Percentiles rank a stretch among this genome's conserved stretches.
Conservation (phyloP, 2,113 vertebrate species). For the Sceloporus undulatus region DNA sequence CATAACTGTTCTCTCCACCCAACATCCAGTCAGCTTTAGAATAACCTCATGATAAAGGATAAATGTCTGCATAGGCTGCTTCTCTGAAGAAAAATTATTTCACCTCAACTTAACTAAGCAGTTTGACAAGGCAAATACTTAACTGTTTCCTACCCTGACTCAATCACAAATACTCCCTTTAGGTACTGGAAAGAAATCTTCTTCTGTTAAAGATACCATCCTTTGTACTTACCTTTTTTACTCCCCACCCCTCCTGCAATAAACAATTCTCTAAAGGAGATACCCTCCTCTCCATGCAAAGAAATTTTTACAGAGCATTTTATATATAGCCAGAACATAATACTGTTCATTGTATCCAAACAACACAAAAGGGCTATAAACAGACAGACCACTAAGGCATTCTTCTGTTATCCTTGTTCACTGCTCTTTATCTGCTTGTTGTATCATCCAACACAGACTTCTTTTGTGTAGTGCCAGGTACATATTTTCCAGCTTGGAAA, state of each 20-base stretch:
- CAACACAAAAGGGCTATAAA: not conserved
- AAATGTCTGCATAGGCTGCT: not conserved
- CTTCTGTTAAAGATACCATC: not conserved
- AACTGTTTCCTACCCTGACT: constrained; percentile 5
- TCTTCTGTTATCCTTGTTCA: not conserved
- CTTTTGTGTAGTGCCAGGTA: not conserved
- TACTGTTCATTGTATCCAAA: not conserved
- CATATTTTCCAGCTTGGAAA: not conserved
- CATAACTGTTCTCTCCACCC: constrained; percentile 25
- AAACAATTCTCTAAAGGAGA: not conserved
- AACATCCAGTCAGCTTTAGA: not conserved
- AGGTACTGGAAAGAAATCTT: not conserved
- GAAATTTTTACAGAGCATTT: not conserved
- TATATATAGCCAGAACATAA: not conserved
- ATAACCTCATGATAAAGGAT: not conserved
- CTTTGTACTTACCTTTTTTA: not conserved
- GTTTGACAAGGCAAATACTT: not conserved
- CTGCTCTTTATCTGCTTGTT: not conserved
- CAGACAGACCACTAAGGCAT: not conserved
- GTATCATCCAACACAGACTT: not conserved
- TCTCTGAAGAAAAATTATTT: constrained; percentile 24
- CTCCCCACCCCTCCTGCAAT: not conserved
- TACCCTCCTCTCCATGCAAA: not conserved
- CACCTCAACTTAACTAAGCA: constrained; percentile 1
- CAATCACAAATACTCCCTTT: not conserved